A percentile compares a stretch with the other conserved stretches of the same genome.
Evolutionary conservation across 2,888 invertebrate species (phyloP).

Genomic region (Chorisops tibialis): DNA sequence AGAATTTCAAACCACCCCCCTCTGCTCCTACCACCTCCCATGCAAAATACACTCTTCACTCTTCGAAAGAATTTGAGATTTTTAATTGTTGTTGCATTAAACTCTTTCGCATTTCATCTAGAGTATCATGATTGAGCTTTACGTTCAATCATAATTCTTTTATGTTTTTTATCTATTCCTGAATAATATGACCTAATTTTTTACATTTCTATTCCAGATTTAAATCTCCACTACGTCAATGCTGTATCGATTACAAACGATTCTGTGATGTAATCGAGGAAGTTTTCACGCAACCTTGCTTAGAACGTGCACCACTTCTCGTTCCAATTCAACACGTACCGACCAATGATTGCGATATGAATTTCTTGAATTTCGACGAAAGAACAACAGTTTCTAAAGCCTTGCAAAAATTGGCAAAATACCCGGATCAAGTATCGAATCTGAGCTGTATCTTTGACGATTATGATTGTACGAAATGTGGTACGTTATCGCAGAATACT

Average conservation of each 20-base stretch:
- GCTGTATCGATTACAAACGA: constrained; percentile 63
- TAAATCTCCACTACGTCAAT: constrained; percentile 59
- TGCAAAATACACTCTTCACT: too few species aligned
- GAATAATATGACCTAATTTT: too few species aligned
- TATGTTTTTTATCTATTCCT: constrained; percentile 2
- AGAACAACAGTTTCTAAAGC: constrained; percentile 62
- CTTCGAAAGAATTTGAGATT: too few species aligned
- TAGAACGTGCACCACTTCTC: constrained; percentile 66
- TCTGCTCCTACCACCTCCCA: too few species aligned
- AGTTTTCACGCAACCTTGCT: constrained; percentile 62
- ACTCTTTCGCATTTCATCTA: too few species aligned
- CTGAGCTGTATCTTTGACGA: constrained; percentile 68
- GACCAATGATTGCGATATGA: constrained; percentile 58
- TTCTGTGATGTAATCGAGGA: constrained; percentile 68
- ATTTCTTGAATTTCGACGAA: constrained; percentile 73
- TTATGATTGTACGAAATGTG: constrained; percentile 65
- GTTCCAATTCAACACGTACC: constrained; percentile 69
- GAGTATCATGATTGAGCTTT: too few species aligned
- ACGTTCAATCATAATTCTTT: background rate
- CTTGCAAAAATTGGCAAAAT: constrained; percentile 64
- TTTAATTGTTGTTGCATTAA: too few species aligned
- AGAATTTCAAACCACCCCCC: too few species aligned
- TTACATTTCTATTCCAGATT: constrained; percentile 54
- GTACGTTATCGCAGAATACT: constrained; percentile 62
- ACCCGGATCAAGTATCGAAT: constrained; percentile 65